phyloP scores from a whole-genome alignment of 2,797 vertebrate genomes.

The Adelosebastes latens region DNA sequence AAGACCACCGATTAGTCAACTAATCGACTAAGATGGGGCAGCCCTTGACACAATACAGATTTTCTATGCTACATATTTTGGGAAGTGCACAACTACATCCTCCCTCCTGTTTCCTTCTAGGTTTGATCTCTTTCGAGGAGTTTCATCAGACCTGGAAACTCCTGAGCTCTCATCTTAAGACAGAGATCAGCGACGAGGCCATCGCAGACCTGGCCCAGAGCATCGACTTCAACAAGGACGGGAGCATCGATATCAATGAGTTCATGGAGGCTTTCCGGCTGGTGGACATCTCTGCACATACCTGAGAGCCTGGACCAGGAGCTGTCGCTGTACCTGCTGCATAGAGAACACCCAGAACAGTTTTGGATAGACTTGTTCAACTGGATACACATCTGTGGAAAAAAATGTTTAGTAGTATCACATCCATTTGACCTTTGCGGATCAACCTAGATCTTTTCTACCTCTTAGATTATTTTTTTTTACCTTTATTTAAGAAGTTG shows the following conservation, averaged over 20 bases:
- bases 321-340: neutral
- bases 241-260: constrained; percentile 95
- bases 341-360: neutral
- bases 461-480: constrained; percentile 5
- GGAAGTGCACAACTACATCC: neutral
- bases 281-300: constrained; percentile 78
- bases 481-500: neutral
- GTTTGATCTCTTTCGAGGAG: constrained; percentile 92
- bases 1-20: too few species aligned
- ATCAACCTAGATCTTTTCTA: constrained; percentile 23
- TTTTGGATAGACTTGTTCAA: neutral
- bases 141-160: constrained; percentile 93
- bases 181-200: constrained; percentile 85
- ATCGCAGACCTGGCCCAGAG: constrained; percentile 88
- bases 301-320: constrained; percentile 12
- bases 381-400: neutral
- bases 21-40: too few species aligned
- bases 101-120: constrained; percentile 64
- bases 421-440: neutral
- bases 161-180: constrained; percentile 91
- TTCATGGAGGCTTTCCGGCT: constrained; percentile 97
- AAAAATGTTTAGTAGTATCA: neutral
- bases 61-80: neutral
- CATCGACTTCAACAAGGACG: constrained; percentile 97
- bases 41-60: neutral